phyloP scores from a whole-genome alignment of 2,888 invertebrate genomes.

The Sacculina carcini region DNA sequence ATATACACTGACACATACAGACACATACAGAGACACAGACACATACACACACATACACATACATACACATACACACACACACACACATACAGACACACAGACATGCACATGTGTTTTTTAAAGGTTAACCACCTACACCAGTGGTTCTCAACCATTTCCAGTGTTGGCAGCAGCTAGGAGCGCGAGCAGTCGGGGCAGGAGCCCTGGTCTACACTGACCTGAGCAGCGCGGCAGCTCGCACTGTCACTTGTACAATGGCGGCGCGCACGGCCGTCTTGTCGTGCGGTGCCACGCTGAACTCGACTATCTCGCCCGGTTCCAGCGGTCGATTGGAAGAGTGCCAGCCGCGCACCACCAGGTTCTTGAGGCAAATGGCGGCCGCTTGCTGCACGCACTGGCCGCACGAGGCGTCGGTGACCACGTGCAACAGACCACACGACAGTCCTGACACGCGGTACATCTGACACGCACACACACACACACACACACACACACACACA shows the following conservation, averaged over 20 bases:
- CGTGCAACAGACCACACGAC: conserved; percentile 70
- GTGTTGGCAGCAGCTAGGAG: no score
- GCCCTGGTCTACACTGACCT: conserved; percentile 19
- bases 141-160: not conserved
- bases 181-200: no score
- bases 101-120: not conserved
- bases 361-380: conserved; percentile 84
- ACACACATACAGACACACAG: not conserved
- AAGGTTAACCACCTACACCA: not conserved
- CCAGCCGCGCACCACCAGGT: conserved; percentile 69
- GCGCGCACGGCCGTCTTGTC: conserved; percentile 78
- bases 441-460: conserved; percentile 88
- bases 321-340: conserved; percentile 30
- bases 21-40: not conserved
- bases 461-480: conserved; percentile 24
- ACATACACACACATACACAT: not conserved
- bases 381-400: conserved; percentile 84
- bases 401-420: conserved; percentile 68
- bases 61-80: not conserved
- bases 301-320: conserved; percentile 32
- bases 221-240: conserved; percentile 70
- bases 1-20: not conserved
- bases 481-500: conserved; percentile 6
- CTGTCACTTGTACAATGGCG: conserved; percentile 80
- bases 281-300: conserved; percentile 80